Evolutionary conservation across 2,888 invertebrate genomes (phyloP), one percentile per base, ranked within the genome.

Genomic region (Entomobrya multifasciata): DNA sequence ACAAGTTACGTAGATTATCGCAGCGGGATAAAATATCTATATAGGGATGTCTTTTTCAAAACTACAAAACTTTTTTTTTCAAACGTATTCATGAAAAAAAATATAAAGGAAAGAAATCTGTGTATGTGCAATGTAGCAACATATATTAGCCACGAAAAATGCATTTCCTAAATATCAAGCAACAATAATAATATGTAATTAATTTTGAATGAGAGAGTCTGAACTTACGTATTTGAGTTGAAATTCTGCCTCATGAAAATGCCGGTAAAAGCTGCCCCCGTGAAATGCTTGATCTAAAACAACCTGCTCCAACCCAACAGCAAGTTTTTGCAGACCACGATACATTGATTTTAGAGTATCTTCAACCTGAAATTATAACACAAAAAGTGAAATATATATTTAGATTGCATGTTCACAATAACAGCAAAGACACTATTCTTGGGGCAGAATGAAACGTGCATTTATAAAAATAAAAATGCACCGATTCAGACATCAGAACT

Each of bases 271-370:
- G 25, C 92, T 91, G 10, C 92, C 92, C 47, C 92, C 92, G 90
- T 93, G 92, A 65, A 94, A 93, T 25, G 94, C 93, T 89, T 94
- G 94, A 90, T 95, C 95, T 92, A 93, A 93, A 49, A 94, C 93
- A 72, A 96, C 94, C 91, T 95, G 95, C 91, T 96, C 94, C 85
- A 96, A 92, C 36, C 95, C 95, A 6, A 96, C 95, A 0, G 95
- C 95, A 88, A 95, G 94, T 93, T 94, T 94, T 92, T 96, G 96
- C 92, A 96, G 93, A 89, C 94, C 94, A 91, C 94, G 94, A 93
- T 95, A 96, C 92, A 95, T 94, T 82, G 94, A 93, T 77, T 94
- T 93, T 90, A 96, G 92, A 15, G 93, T 92, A 22, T 92, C 92
- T 80, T 94, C 93, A 86, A 94, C 92, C 94, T 94, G 92, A 93